A percentile compares a stretch with the other conserved stretches of the same genome.
phyloP scores from a whole-genome alignment of 2,113 vertebrate species.

The Heterotilapia buettikoferi region DNA sequence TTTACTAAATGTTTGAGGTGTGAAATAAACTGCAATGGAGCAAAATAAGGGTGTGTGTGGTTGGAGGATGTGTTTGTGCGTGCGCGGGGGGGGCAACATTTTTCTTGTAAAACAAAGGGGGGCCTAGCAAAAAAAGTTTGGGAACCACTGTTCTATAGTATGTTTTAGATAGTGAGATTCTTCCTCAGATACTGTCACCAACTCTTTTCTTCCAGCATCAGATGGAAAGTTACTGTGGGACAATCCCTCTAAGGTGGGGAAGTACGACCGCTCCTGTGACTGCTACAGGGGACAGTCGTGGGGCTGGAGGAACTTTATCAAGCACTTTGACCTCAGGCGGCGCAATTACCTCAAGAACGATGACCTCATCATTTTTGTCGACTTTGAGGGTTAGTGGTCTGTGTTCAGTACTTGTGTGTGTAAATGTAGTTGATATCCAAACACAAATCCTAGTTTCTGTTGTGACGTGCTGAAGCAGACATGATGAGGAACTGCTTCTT shows the following conservation, averaged over 20 bases:
- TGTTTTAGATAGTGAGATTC: background rate
- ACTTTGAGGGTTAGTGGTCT: conserved; percentile 63
- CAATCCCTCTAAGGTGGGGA: conserved; percentile 59
- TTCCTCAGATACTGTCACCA: background rate
- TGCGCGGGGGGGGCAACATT: too few species aligned
- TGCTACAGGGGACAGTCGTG: conserved; percentile 40
- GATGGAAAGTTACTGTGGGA: conserved; percentile 57
- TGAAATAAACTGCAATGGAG: too few species aligned
- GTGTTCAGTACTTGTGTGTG: background rate
- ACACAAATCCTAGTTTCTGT: background rate
- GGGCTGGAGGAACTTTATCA: conserved; percentile 66
- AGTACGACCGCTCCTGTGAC: background rate
- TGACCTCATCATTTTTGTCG: conserved; percentile 70
- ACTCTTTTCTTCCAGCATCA: conserved; percentile 17
- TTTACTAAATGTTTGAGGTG: too few species aligned
- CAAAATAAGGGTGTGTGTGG: too few species aligned
- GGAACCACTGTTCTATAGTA: too few species aligned
- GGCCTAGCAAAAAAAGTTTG: too few species aligned
- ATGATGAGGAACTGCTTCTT: background rate
- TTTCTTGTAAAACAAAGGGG: too few species aligned
- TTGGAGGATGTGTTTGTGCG: too few species aligned
- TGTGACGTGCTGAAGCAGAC: background rate
- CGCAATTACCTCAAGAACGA: conserved; percentile 71
- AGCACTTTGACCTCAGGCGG: conserved; percentile 66
- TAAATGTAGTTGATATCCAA: background rate